Evolutionary conservation across 2,888 invertebrate species (phyloP).

Genomic region (Xestoiulus laeticollis): DNA sequence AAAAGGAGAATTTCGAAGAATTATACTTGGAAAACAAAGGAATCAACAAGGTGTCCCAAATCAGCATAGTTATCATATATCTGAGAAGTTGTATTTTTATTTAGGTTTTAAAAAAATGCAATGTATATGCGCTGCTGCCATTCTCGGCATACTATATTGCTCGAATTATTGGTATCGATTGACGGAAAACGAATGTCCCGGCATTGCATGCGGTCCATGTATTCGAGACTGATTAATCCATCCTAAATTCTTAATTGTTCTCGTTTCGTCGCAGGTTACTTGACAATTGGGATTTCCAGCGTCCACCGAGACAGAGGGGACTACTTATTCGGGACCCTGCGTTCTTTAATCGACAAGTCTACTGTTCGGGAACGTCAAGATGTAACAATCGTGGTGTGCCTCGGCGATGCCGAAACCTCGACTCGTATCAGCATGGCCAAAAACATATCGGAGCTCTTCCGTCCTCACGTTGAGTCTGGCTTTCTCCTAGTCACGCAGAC

Average conservation of each 20-base stretch:
- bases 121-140: too few species aligned
- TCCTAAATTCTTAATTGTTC: too few species aligned
- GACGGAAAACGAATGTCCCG: background rate
- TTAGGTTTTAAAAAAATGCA: too few species aligned
- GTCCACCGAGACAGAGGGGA: slow-evolving; percentile 62
- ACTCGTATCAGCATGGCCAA: slow-evolving; percentile 58
- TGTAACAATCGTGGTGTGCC: slow-evolving; percentile 62
- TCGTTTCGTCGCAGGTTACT: slow-evolving; percentile 56
- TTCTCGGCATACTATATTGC: too few species aligned
- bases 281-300: slow-evolving; percentile 65
- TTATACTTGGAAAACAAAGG: background rate
- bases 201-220: background rate
- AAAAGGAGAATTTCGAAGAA: background rate
- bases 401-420: slow-evolving; percentile 62
- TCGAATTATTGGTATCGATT: background rate
- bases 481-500: slow-evolving; percentile 63
- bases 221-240: background rate
- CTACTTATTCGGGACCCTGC: slow-evolving; percentile 63
- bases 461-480: slow-evolving; percentile 60
- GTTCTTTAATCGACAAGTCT: slow-evolving; percentile 62
- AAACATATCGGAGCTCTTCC: slow-evolving; percentile 58
- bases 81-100: too few species aligned
- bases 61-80: too few species aligned
- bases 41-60: background rate
- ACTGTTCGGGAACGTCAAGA: slow-evolving; percentile 60